These are phyloP conservation scores for Mimachlamys varia DNA, from an alignment of 2,888 invertebrate genomes.

Conservation along the genomic window DNA sequence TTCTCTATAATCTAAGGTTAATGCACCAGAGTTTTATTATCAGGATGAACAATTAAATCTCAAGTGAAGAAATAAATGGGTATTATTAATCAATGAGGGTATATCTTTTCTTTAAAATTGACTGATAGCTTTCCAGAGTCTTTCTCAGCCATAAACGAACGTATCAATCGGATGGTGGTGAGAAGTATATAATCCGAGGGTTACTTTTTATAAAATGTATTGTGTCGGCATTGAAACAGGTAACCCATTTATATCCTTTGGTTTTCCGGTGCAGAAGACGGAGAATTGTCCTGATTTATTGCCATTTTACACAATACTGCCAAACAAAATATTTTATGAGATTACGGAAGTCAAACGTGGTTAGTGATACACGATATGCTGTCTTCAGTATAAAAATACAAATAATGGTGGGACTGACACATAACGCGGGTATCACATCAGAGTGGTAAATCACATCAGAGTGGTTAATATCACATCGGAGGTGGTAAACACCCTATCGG, in stretches of 20 bases:
- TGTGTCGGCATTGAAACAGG: background rate
- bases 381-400: no score
- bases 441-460: no score
- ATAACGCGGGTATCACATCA: no score
- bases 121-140: background rate
- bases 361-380: no score
- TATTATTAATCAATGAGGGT: background rate
- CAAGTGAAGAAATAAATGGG: background rate
- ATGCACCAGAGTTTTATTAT: background rate
- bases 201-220: background rate
- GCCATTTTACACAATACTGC: no score
- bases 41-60: constrained; percentile 9
- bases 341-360: no score
- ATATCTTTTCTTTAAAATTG: background rate
- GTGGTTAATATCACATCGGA: no score
- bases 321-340: no score
- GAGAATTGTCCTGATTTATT: no score
- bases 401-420: no score
- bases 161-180: background rate
- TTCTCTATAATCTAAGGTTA: constrained; percentile 31
- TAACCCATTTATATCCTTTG: background rate
- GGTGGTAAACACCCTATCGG: no score
- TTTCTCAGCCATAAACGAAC: background rate
- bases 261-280: no score
- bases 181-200: background rate